Evolutionary conservation across 2,888 invertebrate species (phyloP), one percentile per base, ranked within the genome.

Genomic region (Morpho deidamia): DNA sequence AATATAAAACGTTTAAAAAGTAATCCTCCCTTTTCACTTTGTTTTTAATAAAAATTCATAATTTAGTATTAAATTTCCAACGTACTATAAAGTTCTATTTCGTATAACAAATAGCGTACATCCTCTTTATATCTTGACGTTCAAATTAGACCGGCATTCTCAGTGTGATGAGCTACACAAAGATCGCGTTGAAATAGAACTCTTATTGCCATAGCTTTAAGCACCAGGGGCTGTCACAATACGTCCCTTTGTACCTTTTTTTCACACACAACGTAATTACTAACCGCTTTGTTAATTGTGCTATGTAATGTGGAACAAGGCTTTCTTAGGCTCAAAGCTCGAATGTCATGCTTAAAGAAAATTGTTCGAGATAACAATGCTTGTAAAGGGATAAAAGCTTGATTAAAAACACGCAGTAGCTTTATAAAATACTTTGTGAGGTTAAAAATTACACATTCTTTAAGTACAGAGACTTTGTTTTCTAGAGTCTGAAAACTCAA

Each of bases 271-370:
- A 65, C 67, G 61, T 68, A 68, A 71, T 70, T 68, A 67, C 62
- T 65, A 60, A 64, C 57, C 56, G 62, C 64, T 66, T 68, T 69
- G 69, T 69, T 70, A 68, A 71, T 67, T 65, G 67, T 64, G 64
- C 60, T 48, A 42, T 55, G 56, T 60, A 60, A 58, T 51, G 42
- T 59, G 51, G 56, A 51, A 50, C 53, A 41, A 50, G 46, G 47
- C 55, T 58, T 60, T 58, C 54, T 53, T 55, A 50, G 49, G 58
- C 45, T 53, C 56, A 54, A 55, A 53, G 56, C 49, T 41, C 34
- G 41, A 40, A 48, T 44, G 53, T 56, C 39, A 43, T 11, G 48
- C 44, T 53, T 53, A 51, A 53, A 45, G 58, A 51, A 59, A 53
- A 56, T 55, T 53, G 23, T 14, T 44, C 53, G 37, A 45, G 51